Conservation (phyloP, 2,888 invertebrate species). For the Slavum lentiscoides region DNA sequence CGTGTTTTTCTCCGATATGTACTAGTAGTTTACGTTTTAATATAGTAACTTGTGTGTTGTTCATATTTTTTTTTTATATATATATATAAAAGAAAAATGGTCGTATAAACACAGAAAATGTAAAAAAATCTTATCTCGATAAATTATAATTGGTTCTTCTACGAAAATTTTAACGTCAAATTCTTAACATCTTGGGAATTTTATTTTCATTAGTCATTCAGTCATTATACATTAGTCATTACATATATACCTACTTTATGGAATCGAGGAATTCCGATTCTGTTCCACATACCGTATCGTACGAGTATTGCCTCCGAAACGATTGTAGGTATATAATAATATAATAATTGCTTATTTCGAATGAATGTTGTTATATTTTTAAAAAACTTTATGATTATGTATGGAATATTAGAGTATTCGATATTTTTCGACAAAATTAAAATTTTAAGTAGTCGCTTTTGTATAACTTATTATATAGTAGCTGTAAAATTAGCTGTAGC, state of each 20-base stretch:
- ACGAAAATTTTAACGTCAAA: neutral
- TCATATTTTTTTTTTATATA: neutral
- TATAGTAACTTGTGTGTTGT: neutral
- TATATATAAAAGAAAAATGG: neutral
- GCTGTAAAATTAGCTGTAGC: no score
- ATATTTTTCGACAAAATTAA: neutral
- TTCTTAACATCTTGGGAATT: conserved; percentile 1
- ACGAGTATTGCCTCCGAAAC: neutral
- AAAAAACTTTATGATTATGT: neutral
- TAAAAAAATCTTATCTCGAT: conserved; percentile 4
- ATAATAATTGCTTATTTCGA: neutral
- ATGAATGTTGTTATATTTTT: neutral
- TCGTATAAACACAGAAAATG: neutral
- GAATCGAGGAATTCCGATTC: neutral
- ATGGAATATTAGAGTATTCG: no score
- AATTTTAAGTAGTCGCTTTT: no score
- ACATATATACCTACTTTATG: no score
- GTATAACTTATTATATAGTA: no score
- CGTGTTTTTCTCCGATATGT: neutral
- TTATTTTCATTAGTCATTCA: conserved; percentile 3
- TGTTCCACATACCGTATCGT: neutral
- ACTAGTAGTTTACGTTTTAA: conserved; percentile 16
- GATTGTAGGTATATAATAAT: neutral
- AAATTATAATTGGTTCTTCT: conserved; percentile 6
- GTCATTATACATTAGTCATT: neutral